Conservation (phyloP, 2,797 vertebrate species). For the Xerus rutilus region DNA sequence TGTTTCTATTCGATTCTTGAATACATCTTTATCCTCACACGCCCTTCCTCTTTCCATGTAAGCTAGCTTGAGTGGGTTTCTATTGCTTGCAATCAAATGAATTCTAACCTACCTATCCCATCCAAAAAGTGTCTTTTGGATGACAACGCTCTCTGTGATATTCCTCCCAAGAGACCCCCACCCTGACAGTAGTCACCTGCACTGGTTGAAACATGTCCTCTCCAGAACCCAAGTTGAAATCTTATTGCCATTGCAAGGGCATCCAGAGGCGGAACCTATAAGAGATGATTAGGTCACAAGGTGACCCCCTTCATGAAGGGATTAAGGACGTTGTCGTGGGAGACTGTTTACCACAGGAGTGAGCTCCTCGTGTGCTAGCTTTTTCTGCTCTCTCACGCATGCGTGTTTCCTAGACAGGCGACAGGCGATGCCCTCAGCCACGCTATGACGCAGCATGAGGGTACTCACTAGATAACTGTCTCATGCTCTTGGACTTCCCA, state of each 20-base stretch:
- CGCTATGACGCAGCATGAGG: not conserved
- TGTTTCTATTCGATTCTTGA: not conserved
- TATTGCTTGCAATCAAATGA: conserved; percentile 3
- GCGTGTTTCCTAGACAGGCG: not conserved
- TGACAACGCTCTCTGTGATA: conserved; percentile 31
- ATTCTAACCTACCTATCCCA: not conserved
- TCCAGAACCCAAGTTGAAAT: not conserved
- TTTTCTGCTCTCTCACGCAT: not conserved
- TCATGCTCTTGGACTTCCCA: not conserved
- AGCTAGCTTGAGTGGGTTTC: not conserved
- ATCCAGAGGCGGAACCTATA: not conserved
- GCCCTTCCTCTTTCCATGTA: not conserved
- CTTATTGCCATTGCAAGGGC: not conserved
- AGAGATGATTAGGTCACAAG: not conserved
- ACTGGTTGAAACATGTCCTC: not conserved
- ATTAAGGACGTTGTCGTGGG: not conserved
- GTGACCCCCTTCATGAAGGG: not conserved
- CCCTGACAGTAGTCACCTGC: not conserved
- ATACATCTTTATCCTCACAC: not conserved
- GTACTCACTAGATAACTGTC: too few relatives aligned
- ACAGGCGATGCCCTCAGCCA: not conserved
- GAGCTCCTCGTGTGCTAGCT: not conserved
- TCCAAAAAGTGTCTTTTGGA: not conserved
- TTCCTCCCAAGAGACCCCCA: not conserved
- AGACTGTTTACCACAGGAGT: not conserved